phyloP scores from a whole-genome alignment of 2,888 invertebrate genomes.

The Coleophora deauratella region DNA sequence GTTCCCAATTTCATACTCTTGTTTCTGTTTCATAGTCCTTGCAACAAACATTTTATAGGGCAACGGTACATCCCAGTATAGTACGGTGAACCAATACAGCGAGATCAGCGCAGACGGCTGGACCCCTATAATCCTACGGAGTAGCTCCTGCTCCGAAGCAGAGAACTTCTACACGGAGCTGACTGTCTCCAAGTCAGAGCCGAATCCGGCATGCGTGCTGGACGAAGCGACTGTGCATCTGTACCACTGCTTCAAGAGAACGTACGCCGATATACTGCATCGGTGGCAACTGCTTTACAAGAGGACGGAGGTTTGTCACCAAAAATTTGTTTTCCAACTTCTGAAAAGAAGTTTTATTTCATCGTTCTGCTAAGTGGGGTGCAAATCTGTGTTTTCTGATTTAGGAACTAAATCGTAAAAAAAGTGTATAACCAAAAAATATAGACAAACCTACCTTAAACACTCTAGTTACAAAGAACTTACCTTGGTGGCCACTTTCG shows the following conservation, averaged over 20 bases:
- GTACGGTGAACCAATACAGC: conserved; percentile 83
- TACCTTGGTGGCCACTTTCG: too few species aligned
- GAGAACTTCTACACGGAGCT: conserved; percentile 77
- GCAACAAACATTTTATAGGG: conserved; percentile 45
- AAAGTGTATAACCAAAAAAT: too few species aligned
- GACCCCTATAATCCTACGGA: conserved; percentile 82
- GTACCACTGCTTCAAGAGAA: conserved; percentile 89
- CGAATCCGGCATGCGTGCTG: conserved; percentile 49
- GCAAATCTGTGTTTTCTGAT: too few species aligned
- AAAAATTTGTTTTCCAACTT: too few species aligned
- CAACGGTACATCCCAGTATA: conserved; percentile 88
- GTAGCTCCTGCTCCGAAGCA: conserved; percentile 91
- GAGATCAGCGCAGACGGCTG: conserved; percentile 87
- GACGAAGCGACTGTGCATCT: conserved; percentile 67
- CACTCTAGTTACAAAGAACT: too few species aligned
- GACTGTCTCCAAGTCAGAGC: conserved; percentile 46
- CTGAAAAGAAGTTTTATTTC: neutral
- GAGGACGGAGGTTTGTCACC: conserved; percentile 78
- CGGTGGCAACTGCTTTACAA: conserved; percentile 87
- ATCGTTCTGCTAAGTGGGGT: too few species aligned
- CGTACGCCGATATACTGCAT: conserved; percentile 92
- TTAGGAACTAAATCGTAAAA: too few species aligned
- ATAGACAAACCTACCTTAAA: too few species aligned
- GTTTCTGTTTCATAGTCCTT: too few species aligned
- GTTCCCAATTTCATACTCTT: too few species aligned